Evolutionary conservation across 2,888 invertebrate genomes (phyloP).

Genomic region (Cyaniris semiargus): DNA sequence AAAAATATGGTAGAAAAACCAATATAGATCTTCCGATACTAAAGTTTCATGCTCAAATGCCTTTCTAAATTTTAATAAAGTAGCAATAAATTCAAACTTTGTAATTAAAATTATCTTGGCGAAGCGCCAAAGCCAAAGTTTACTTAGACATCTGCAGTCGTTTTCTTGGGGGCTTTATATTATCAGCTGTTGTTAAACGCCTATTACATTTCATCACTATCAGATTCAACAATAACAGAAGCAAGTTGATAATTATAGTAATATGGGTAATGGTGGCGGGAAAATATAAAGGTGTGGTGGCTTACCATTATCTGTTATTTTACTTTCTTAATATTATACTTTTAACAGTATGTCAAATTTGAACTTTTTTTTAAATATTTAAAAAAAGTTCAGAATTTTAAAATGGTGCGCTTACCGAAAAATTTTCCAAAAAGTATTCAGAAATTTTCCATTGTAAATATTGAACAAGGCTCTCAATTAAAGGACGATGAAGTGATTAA

Average conservation of each 20-base stretch:
- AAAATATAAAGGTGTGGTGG: background rate
- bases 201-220: constrained; percentile 12
- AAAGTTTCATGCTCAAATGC: constrained; percentile 13
- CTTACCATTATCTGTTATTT: background rate
- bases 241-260: no score
- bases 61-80: constrained; percentile 22
- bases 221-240: background rate
- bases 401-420: no score
- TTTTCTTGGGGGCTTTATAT: background rate
- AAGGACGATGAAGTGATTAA: background rate
- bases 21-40: constrained; percentile 1
- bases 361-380: no score
- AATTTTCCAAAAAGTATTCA: background rate
- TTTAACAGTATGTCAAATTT: no score
- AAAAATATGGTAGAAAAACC: background rate
- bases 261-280: background rate
- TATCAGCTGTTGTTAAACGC: constrained; percentile 17
- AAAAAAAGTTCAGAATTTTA: no score
- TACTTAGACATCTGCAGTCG: constrained; percentile 19
- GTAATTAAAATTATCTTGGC: constrained; percentile 30
- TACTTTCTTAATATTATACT: no score
- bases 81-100: constrained; percentile 24
- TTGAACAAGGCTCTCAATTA: background rate
- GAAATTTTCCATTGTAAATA: background rate
- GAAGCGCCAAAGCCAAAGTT: constrained; percentile 22